These are phyloP conservation scores for Trachythela sp. DNA, from an alignment of 64 coral and sea anemone species.

Conservation along the genomic window DNA sequence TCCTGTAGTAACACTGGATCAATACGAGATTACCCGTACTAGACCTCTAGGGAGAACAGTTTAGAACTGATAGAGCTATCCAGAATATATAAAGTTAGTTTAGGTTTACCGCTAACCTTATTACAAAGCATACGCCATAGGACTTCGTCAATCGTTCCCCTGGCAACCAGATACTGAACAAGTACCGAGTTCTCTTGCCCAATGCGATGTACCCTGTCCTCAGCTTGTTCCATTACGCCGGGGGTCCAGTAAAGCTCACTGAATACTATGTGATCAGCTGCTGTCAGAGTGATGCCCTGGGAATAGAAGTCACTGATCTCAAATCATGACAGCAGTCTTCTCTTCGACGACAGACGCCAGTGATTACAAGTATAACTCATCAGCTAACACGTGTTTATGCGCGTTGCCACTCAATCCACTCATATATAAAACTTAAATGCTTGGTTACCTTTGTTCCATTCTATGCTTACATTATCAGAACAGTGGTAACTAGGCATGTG, in stretches of 20 bases:
- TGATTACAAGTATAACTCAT: no score
- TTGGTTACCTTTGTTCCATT: no score
- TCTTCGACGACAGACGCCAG: no score
- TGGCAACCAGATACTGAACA: constrained; percentile 83
- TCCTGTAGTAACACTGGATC: no score
- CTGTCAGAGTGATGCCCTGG: constrained; percentile 87
- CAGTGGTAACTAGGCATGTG: no score
- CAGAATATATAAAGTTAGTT: not conserved
- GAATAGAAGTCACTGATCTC: not conserved
- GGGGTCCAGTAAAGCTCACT: constrained; percentile 83
- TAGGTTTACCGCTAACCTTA: constrained; percentile 44
- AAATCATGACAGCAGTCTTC: not conserved
- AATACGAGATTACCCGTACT: no score
- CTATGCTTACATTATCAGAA: no score
- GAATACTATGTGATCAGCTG: constrained; percentile 93
- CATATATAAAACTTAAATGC: no score
- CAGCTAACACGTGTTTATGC: no score
- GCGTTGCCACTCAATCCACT: no score
- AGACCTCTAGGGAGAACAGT: no score
- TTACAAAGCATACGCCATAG: constrained; percentile 74
- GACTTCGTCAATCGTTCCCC: constrained; percentile 86
- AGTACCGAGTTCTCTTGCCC: constrained; percentile 81
- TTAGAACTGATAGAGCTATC: no score
- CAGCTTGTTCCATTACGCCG: constrained; percentile 87
- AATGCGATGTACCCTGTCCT: constrained; percentile 90